These are phyloP conservation scores for Omphaloscelis lunosa DNA, from an alignment of 2,888 invertebrate genomes.

Conservation along the genomic window DNA sequence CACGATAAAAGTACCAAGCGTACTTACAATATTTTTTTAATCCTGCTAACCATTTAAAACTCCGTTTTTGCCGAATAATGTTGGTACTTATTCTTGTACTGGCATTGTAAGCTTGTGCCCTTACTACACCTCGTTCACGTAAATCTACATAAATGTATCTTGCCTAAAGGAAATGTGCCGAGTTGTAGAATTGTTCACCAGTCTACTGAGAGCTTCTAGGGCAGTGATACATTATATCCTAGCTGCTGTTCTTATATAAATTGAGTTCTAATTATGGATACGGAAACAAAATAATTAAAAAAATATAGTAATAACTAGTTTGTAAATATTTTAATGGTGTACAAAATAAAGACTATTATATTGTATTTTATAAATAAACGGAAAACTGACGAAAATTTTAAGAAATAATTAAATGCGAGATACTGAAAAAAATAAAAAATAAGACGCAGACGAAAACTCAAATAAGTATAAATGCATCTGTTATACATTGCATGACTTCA, in stretches of 20 bases:
- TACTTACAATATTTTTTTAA: too few species aligned
- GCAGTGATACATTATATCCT: background rate
- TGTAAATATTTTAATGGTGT: background rate
- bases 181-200: background rate
- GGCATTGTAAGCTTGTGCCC: constrained; percentile 9
- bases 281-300: background rate
- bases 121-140: background rate
- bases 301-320: background rate
- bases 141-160: background rate
- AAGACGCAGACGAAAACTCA: too few species aligned
- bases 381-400: background rate
- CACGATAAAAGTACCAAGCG: too few species aligned
- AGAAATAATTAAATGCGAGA: background rate
- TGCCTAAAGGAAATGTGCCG: background rate
- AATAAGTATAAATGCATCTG: background rate
- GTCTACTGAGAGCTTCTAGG: background rate
- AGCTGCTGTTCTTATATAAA: background rate
- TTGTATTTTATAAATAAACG: background rate
- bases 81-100: constrained; percentile 4
- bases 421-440: background rate
- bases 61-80: background rate
- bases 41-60: background rate
- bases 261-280: background rate
- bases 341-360: background rate
- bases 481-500: too few species aligned